Conservation (phyloP, 2,797 vertebrate genomes). For the Eulemur mongoz region DNA sequence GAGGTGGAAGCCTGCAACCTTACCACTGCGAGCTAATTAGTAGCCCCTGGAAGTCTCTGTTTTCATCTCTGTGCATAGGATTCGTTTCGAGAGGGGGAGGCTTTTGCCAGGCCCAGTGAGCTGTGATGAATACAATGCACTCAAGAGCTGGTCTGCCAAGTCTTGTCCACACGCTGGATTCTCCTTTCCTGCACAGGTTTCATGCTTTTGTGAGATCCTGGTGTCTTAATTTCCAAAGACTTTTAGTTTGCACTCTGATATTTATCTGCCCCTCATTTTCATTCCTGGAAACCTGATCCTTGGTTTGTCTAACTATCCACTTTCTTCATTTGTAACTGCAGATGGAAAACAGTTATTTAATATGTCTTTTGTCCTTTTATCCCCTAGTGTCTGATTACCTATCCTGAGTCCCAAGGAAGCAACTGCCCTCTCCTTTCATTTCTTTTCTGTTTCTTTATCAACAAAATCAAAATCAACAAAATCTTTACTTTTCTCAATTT, state of each 20-base stretch:
- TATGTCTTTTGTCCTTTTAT: constrained; percentile 52
- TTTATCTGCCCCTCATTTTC: constrained; percentile 27
- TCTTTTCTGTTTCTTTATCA: constrained; percentile 54
- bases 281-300: constrained; percentile 55
- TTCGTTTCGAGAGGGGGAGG: background rate
- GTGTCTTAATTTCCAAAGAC: constrained; percentile 60
- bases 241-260: constrained; percentile 55
- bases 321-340: constrained; percentile 66
- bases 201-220: constrained; percentile 40
- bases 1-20: background rate
- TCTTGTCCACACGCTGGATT: background rate
- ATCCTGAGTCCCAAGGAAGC: constrained; percentile 33
- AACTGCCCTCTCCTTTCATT: constrained; percentile 31
- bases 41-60: background rate
- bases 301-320: constrained; percentile 19
- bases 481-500: constrained; percentile 57
- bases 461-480: constrained; percentile 40
- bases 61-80: background rate
- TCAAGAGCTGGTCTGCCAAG: background rate
- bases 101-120: background rate
- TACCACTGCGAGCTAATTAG: background rate
- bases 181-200: background rate
- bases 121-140: background rate
- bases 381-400: constrained; percentile 23
- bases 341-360: constrained; percentile 67